phyloP scores from a whole-genome alignment of 2,113 vertebrate genomes.

The Tenrec ecaudatus region DNA sequence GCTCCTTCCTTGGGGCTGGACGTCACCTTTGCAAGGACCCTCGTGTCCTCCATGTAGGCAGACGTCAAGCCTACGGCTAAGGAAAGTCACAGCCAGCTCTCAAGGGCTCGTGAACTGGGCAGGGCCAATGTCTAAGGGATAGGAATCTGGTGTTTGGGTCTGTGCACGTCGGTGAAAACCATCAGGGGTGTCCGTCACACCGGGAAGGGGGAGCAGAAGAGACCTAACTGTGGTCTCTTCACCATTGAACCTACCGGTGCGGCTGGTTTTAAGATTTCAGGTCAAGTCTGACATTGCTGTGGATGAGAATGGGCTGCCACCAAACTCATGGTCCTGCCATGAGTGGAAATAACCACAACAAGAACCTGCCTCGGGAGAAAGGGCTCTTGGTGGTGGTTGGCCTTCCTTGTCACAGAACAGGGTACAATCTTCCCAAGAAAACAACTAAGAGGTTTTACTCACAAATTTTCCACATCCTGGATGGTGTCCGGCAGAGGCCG shows the following conservation, averaged over 20 bases:
- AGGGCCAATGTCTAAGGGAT: background rate
- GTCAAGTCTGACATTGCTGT: background rate
- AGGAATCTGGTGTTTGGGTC: background rate
- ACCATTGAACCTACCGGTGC: no score
- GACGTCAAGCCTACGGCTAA: background rate
- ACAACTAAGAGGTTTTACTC: background rate
- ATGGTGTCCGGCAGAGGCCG: constrained; percentile 87
- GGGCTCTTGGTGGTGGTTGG: background rate
- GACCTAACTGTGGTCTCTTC: background rate
- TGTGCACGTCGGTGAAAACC: background rate
- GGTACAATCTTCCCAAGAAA: background rate
- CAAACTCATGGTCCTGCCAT: no score
- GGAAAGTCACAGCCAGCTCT: background rate
- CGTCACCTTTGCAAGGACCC: background rate
- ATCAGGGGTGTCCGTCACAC: background rate
- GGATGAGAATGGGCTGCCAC: background rate
- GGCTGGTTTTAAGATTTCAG: background rate
- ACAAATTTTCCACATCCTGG: constrained; percentile 85
- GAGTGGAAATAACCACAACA: background rate
- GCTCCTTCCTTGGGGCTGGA: background rate
- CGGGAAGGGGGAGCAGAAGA: background rate
- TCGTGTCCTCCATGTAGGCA: background rate
- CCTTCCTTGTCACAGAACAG: background rate
- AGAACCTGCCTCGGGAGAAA: background rate
- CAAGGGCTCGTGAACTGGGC: background rate